Base-by-base conservation (phyloP, 2,797 vertebrate genomes). In the Phalloptychus januarius region DNA sequence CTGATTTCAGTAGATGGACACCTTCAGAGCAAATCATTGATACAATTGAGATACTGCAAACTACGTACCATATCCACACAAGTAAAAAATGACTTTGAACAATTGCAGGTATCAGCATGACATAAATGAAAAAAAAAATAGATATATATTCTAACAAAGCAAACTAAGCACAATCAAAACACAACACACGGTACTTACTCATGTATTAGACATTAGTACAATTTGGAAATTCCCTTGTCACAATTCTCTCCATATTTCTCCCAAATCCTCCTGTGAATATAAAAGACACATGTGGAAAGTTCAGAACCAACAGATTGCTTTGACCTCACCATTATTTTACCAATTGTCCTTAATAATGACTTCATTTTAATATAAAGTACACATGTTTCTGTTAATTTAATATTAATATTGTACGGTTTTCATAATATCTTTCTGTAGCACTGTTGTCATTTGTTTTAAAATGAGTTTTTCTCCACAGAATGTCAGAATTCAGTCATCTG, bases 181-280 rank as follows among this genome's bases (percentile, higher is more conserved):
- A 93, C 83, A 84, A 88, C 87, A 83, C 78, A 78, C 75, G 83
- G 88, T 93, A 92, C 89, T 91, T 89, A 92, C 91, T 89, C 58
- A 80, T 79, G 84, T 93, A 89, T 96, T 96, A 99, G 92, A 99
- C 98, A 91, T 98, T 99, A 90, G 98, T 98, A 95, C 98, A 99
- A 95, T 98, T 98, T 87, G 98, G 98, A 90, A 99, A 98, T 92
- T 98, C 97, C 94, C 98, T 97, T 93, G 97, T 99, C 93, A 97
- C 93, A 86, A 94, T 93, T 85, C 93, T 96, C 92, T 98, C 98
- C 87, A 96, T 95, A 82, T 97, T 97, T 84, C 96, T 96, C 89
- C 96, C 97, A 70, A 97, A 95, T 88, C 96, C 95, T 91, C 97
- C 98, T 99, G 85, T 48, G 89, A 87, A 82, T 86, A 89, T 42